phyloP scores from a whole-genome alignment of 1,140 invertebrate species.

The Homalodisca vitripennis region DNA sequence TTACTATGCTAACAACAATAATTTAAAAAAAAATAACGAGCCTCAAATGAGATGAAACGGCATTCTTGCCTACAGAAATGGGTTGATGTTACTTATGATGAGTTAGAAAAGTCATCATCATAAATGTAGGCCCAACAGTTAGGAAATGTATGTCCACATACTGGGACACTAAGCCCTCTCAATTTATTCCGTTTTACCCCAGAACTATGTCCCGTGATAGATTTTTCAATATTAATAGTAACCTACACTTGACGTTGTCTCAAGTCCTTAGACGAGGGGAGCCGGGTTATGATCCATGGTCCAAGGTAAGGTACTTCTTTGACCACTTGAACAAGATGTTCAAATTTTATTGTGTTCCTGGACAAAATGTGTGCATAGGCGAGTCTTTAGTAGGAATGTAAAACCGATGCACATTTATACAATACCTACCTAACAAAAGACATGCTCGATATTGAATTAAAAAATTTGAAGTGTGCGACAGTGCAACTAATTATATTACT shows the following conservation, averaged over 20 bases:
- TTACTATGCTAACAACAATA: neutral
- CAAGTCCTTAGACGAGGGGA: neutral
- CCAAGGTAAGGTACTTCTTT: neutral
- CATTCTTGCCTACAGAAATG: neutral
- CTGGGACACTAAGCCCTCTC: neutral
- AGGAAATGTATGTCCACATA: conserved; percentile 9
- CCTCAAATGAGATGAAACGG: neutral
- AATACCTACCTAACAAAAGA: neutral
- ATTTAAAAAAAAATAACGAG: neutral
- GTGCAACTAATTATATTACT: neutral
- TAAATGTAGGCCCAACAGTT: conserved; percentile 26
- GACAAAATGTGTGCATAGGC: neutral
- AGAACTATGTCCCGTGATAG: neutral
- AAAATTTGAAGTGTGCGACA: neutral
- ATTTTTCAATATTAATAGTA: neutral
- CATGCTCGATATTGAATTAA: neutral
- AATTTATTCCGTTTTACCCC: neutral
- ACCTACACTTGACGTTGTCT: neutral
- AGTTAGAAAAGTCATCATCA: neutral
- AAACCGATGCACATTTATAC: neutral
- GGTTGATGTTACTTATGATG: neutral
- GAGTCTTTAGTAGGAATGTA: neutral
- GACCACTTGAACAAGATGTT: neutral
- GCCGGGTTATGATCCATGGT: neutral
- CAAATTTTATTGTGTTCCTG: neutral